These are phyloP conservation scores for Hipparchia sbordonii DNA, from an alignment of 2,888 invertebrate species.

Conservation along the genomic window DNA sequence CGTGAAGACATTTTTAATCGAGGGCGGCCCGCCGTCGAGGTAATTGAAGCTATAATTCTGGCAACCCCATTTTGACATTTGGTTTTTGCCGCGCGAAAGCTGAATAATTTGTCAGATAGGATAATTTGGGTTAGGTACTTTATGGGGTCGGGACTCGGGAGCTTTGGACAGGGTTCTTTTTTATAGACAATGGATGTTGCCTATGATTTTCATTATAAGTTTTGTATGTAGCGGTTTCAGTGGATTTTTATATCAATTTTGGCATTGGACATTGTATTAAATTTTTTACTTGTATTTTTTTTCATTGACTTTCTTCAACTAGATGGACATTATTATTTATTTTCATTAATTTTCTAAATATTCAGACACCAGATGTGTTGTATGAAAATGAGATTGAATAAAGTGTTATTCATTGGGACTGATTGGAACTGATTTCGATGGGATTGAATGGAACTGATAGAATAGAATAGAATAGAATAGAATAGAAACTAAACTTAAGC, in stretches of 20 bases:
- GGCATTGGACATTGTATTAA: too few relatives aligned
- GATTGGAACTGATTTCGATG: too few relatives aligned
- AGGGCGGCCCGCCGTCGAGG: slow-evolving; percentile 56
- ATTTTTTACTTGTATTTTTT: too few relatives aligned
- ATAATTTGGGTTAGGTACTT: slow-evolving; percentile 62
- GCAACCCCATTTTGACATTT: slow-evolving; percentile 80
- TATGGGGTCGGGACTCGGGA: slow-evolving; percentile 53
- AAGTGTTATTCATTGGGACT: too few relatives aligned
- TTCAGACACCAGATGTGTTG: too few relatives aligned
- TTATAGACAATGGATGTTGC: slow-evolving; percentile 26
- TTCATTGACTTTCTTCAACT: too few relatives aligned
- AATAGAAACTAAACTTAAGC: too few relatives aligned
- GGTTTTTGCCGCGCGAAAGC: slow-evolving; percentile 64
- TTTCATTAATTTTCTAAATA: too few relatives aligned
- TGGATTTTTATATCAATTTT: not conserved
- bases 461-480: too few relatives aligned
- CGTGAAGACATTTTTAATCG: slow-evolving; percentile 79
- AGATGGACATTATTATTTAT: too few relatives aligned
- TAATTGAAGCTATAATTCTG: slow-evolving; percentile 81
- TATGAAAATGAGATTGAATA: too few relatives aligned
- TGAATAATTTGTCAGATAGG: slow-evolving; percentile 66
- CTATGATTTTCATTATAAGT: slow-evolving; percentile 23
- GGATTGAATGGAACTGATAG: too few relatives aligned
- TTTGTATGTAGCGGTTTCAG: not conserved
- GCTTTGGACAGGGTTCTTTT: slow-evolving; percentile 48